Base-by-base conservation (phyloP, 2,113 vertebrate genomes). In the Cygnus buccinator region DNA sequence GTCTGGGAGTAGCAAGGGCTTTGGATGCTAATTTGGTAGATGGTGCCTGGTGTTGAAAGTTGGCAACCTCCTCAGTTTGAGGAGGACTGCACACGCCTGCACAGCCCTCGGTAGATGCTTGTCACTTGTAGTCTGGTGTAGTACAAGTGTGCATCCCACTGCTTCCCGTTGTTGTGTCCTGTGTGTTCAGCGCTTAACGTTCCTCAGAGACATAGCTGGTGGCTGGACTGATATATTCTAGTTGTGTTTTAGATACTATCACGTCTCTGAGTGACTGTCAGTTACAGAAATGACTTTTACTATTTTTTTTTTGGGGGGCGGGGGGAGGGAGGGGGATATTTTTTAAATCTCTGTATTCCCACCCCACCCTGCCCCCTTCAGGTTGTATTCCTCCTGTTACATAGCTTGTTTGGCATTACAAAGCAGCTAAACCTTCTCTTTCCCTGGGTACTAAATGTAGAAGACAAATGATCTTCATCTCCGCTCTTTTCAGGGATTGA, bases 151-250 rank as follows among this genome's bases (percentile, higher is more conserved):
- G 58, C 43, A 13, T 55, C 66, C 66, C 61, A 35, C 65, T 73
- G 39, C 21, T 37, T 83, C 10, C 46, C 3, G 1, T 2, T 44
- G 16, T 18, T 62, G 77, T 57, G 66, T 5, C n/a, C 25, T 15
- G 26, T 0, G 1, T 17, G 37, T 65, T 75, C 33, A 17, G 43
- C 25, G 23, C 59, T 26, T 19, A 21, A 2, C 0, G 1, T 16
- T 50, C 41, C 59, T 73, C 6, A 0, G 33, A 28, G 50, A 29
- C 11, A 1, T 3, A 39, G 33, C 29, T 86, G 35, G 57, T 9
- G 41, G 25, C 14, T 82, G 25, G n/a, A 29, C 44, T 55, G 44
- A 6, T 66, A 4, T 2, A 2, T 55, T 73, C 35, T 62, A 35
- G 13, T 46, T 76, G 33, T 73, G 77, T 55, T 67, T 46, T 39